Base-by-base conservation (phyloP, 1,140 invertebrate species). In the Centruroides vittatus region DNA sequence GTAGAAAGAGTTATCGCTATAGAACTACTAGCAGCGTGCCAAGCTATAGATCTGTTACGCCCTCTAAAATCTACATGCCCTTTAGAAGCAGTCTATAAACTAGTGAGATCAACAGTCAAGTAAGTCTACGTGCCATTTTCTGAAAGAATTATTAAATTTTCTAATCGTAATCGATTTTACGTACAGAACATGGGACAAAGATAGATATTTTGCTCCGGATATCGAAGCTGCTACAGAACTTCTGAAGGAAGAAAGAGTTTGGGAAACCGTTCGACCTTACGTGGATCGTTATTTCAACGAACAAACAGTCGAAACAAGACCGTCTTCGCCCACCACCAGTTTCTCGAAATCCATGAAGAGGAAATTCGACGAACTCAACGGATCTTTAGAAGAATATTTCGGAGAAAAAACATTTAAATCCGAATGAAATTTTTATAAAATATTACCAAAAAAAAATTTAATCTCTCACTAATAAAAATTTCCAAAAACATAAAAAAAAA, bases 1-100 rank as follows among this genome's bases (percentile, higher is more conserved):
- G 82, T 84, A 1, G 83, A 85, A 69, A 73, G 76, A 61, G 84
- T 86, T 1, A 78, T 86, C 56, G 84, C 83, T 4, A 86, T 86
- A 65, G 85, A 86, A 71, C 70, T 86, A 35, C 65, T 87, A 34
- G 79, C 81, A 35, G 84, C 84, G 4, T 86, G 84, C 70, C 85
- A 87, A 73, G 85, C 84, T 1, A 81, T 87, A 52, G 85, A 86
- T 68, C 87, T 87, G 71, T 71, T 86, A 13, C 74, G 84, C 41
- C 85, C 85, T 3, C 70, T 86, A 41, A 84, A 81, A 67, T 83
- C 82, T 10, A 86, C 85, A 3, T 73, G 75, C 7, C 84, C 85
- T 3, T 69, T 86, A 47, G 84, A 86, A 70, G 83, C 82, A 64
- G 82, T 86, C 23, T 82, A 84, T 68, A 75, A 77, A 55, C 72